Base-by-base conservation (phyloP, 2,888 invertebrate species). In the Perizoma affinitatum region DNA sequence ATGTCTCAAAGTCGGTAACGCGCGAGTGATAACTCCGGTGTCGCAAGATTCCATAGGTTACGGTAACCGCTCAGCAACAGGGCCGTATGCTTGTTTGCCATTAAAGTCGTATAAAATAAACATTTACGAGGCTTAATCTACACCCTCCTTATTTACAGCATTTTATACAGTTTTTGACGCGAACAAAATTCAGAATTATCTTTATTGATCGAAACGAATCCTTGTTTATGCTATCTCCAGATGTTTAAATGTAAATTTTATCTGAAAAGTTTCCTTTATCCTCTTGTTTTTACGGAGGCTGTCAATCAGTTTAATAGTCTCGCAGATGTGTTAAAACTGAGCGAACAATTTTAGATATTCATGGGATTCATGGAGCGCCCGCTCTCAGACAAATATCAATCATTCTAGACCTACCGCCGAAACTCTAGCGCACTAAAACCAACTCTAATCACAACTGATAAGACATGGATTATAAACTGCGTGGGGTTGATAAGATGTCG, bases 351-450 rank as follows among this genome's bases (percentile, higher is more conserved):
- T 78, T 82, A 75, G 76, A 68, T 84, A 87, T 86, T 86, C 80
- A 86, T 85, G 72, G 52, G 74, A 84, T 84, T 82, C 84, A 84
- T 83, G 79, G 76, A 78, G 78, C 75, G 79, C 73, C 75, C 76
- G 71, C 73, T 71, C 71, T 69, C 68, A 77, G 75, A 79, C 78
- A 78, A 70, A 75, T 80, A 83, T 84, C 83, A 80, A 83, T 84
- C 84, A 81, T 71, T 75, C 75, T 74, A 74, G 77, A 76, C 82
- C 77, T 78, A 11, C 50, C 11, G 35, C 40, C 46, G 4, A 5
- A 6, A 3, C 47, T 3, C n/a, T 1, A 0, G 7, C 58, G 9
- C 10, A 11, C 55, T 0, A 55, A 5, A 41, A 7, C 7, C 7
- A 34, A 45, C 63, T 36, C 51, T 55, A 11, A 10, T 4, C 52